A percentile compares a stretch with the other conserved stretches of the same genome.
Conservation (phyloP, 2,797 vertebrate species). For the Neosilurus mollespiculum region DNA sequence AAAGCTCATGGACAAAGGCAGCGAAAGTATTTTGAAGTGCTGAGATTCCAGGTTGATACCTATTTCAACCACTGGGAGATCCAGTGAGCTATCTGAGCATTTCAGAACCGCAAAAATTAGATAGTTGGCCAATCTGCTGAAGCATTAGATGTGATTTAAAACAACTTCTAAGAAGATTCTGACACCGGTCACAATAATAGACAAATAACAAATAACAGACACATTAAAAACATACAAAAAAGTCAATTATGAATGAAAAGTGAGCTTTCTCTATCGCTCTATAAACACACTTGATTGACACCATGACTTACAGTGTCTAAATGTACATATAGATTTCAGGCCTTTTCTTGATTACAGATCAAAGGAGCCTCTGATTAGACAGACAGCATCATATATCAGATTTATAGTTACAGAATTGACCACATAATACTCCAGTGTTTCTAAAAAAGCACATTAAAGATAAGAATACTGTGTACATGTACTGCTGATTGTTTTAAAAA, state of each 20-base stretch:
- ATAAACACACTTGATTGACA: slow-evolving; percentile 20
- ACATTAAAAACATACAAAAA: slow-evolving; percentile 15
- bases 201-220: slow-evolving; percentile 5
- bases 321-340: slow-evolving; percentile 23
- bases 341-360: slow-evolving; percentile 28
- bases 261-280: slow-evolving; percentile 1
- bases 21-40: slow-evolving; percentile 30
- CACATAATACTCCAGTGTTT: not conserved
- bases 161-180: slow-evolving; percentile 11
- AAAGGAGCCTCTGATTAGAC: slow-evolving; percentile 38
- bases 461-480: not conserved
- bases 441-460: slow-evolving; percentile 12
- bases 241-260: slow-evolving; percentile 2
- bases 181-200: not conserved
- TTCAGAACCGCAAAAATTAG: slow-evolving; percentile 32
- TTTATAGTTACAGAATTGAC: not conserved
- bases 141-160: slow-evolving; percentile 18
- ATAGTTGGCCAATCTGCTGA: slow-evolving; percentile 4
- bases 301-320: not conserved
- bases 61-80: slow-evolving; percentile 66
- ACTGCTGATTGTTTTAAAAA: not conserved
- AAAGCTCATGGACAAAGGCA: slow-evolving; percentile 43
- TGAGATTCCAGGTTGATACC: slow-evolving; percentile 28
- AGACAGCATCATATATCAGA: slow-evolving; percentile 31
- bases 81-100: slow-evolving; percentile 54